Evolutionary conservation across 2,113 vertebrate species (phyloP).

Genomic region (Ammodytes dubius): DNA sequence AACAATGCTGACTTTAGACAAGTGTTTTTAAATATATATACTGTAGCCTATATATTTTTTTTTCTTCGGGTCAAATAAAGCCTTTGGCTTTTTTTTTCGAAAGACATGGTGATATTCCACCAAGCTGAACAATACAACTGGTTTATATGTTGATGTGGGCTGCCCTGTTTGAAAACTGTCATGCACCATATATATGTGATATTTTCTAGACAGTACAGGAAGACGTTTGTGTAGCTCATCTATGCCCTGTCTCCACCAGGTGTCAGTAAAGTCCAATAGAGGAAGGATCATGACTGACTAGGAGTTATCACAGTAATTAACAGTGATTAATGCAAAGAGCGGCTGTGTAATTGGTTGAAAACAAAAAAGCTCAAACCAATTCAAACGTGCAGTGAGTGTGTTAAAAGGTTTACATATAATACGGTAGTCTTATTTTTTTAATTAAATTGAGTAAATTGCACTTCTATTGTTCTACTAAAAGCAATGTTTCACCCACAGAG

Average conservation of each 20-base stretch:
- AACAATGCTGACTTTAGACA: neutral
- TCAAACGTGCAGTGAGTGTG: neutral
- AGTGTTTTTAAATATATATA: neutral
- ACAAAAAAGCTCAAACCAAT: neutral
- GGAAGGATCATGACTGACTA: neutral
- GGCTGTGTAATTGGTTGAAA: neutral
- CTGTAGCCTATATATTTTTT: too few species aligned
- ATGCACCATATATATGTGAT: neutral
- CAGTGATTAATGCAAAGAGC: neutral
- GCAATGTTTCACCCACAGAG: too few species aligned
- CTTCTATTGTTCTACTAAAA: neutral
- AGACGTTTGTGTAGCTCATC: neutral
- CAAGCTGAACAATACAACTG: neutral
- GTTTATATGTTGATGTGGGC: neutral
- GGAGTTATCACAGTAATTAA: neutral
- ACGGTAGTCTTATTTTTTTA: neutral
- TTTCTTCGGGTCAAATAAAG: neutral
- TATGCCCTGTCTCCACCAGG: conserved; percentile 42
- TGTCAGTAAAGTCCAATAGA: conserved; percentile 51
- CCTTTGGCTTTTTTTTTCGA: neutral
- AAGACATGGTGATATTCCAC: neutral
- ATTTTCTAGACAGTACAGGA: neutral
- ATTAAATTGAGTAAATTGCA: neutral
- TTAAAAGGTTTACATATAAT: neutral
- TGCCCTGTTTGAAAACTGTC: neutral